These are phyloP conservation scores for Tragopan temminckii DNA, from an alignment of 2,797 vertebrate species.

Conservation along the genomic window DNA sequence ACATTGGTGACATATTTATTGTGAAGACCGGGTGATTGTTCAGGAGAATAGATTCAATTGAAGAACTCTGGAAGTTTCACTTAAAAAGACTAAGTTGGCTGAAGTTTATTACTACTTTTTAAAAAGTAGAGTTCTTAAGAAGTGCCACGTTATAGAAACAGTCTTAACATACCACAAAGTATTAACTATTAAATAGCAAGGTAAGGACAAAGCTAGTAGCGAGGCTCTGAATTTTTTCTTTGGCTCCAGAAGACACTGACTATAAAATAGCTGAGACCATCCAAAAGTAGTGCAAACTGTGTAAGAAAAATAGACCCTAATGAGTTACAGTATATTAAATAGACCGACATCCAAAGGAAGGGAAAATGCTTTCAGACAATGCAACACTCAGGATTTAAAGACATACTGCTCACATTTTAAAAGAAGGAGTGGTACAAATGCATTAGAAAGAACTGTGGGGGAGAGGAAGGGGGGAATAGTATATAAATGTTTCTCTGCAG, in stretches of 20 bases:
- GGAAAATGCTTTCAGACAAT: background rate
- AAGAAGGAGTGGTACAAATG: background rate
- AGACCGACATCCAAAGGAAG: background rate
- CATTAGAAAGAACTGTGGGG: background rate
- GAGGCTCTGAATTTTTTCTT: background rate
- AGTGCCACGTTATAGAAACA: conserved; percentile 65
- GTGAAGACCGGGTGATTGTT: conserved; percentile 59
- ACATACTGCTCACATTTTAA: background rate
- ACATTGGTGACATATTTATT: conserved; percentile 50
- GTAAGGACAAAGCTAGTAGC: conserved; percentile 47
- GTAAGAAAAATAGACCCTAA: conserved; percentile 16
- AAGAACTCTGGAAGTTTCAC: conserved; percentile 54
- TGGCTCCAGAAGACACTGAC: conserved; percentile 40
- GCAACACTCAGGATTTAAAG: conserved; percentile 13
- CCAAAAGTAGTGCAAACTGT: conserved; percentile 41
- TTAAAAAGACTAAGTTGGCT: conserved; percentile 65
- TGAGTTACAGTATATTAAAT: conserved; percentile 20
- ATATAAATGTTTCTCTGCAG: background rate
- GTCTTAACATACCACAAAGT: conserved; percentile 36
- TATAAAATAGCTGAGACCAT: conserved; percentile 22
- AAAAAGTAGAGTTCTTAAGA: conserved; percentile 52
- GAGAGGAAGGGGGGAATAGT: background rate
- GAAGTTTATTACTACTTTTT: conserved; percentile 58
- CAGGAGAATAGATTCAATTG: conserved; percentile 49
- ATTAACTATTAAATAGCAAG: conserved; percentile 65